Evolutionary conservation across 2,113 vertebrate genomes (phyloP), one percentile per base, ranked within the genome.

Genomic region (Indicator maculatus): DNA sequence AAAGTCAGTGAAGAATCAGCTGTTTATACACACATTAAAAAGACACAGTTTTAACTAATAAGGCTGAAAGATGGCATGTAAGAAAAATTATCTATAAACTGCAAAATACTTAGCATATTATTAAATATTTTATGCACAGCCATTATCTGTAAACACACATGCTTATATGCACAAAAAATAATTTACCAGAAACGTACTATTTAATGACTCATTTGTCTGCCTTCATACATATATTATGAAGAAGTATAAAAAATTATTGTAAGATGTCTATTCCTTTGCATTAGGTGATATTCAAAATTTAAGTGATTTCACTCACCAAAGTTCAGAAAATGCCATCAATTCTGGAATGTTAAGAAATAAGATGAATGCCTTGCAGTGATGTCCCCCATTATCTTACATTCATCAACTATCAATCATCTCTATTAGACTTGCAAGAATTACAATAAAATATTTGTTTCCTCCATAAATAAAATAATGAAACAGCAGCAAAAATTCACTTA

Each of bases 1-100:
- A 96, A 98, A 96, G 85, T 60, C 72, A 83, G 89, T 12, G 24
- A 71, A 79, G 45, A 95, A 75, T 65, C 86, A 92, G 87, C 83
- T 91, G 87, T 85, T 95, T 93, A 71, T 79, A 95, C 88, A 84
- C 74, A 83, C 0, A 5, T 33, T 52, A 83, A 67, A 95, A 60
- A 78, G 33, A 85, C 17, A 53, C 3, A 21, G 27, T 82, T 95
- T 92, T 70, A 72, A 83, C 95, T n/a, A n/a, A 75, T 39, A 63
- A 91, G 30, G 83, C 31, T 95, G 58, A 85, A 88, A 80, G 31
- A 65, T 87, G 76, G 81, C 28, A 24, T 3, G 3, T 36, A 63
- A 60, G 30, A 71, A 79, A 61, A 94, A 82, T 94, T 65, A 79
- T 52, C 81, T 84, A 65, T 41, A 73, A 85, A 60, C 19, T 33